phyloP scores from a whole-genome alignment of 2,888 invertebrate species.

The Monoplex corrugatus region DNA sequence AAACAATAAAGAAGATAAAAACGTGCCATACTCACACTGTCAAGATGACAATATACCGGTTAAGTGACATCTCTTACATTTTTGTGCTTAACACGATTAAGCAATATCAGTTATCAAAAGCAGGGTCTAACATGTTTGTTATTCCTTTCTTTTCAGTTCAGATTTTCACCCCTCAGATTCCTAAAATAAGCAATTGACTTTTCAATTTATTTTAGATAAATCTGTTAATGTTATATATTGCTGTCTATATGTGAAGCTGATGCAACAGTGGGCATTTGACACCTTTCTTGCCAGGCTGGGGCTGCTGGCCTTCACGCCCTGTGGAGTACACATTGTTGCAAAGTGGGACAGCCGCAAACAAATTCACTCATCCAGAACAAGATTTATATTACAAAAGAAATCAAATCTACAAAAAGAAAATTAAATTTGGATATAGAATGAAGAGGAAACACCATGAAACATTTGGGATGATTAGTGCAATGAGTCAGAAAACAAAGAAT shows the following conservation, averaged over 20 bases:
- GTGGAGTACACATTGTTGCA: neutral
- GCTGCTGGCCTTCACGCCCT: conserved; percentile 13
- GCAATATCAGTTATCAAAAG: too few species aligned
- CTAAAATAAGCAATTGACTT: too few species aligned
- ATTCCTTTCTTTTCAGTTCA: too few species aligned
- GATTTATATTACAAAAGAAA: neutral
- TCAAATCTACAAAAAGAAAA: neutral
- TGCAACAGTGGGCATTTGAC: conserved; percentile 56
- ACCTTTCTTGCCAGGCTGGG: conserved; percentile 56
- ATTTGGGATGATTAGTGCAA: neutral
- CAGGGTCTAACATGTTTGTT: too few species aligned
- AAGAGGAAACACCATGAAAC: neutral
- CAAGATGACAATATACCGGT: neutral
- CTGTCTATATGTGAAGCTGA: neutral
- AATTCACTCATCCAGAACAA: conserved; percentile 24
- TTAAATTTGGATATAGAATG: neutral
- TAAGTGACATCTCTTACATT: neutral
- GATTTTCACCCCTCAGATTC: too few species aligned
- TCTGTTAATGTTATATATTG: too few species aligned
- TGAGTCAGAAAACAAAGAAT: neutral
- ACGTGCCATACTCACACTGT: conserved; percentile 24
- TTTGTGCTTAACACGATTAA: too few species aligned
- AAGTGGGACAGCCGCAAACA: conserved; percentile 4
- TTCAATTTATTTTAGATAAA: too few species aligned
- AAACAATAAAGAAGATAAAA: neutral